A percentile compares a stretch with the other conserved stretches of the same genome.
Conservation (phyloP, 2,888 invertebrate species). For the Andrena hattorfiana region DNA sequence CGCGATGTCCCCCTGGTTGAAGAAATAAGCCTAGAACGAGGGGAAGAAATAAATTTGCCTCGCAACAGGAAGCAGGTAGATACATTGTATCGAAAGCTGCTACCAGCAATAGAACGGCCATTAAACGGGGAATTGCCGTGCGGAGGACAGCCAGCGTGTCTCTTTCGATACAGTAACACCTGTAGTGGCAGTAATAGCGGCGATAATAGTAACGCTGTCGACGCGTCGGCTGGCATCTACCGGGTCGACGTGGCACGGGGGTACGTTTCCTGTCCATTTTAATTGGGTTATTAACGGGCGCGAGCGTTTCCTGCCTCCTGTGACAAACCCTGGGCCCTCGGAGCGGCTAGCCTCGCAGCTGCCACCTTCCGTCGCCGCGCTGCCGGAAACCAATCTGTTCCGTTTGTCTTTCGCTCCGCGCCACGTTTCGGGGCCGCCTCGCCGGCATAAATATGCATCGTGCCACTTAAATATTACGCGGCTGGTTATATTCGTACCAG, state of each 20-base stretch:
- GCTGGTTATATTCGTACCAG: slow-evolving; percentile 22
- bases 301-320: slow-evolving; percentile 79
- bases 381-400: slow-evolving; percentile 81
- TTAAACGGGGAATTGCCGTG: slow-evolving; percentile 11
- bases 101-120: not conserved
- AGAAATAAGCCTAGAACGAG: not conserved
- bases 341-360: slow-evolving; percentile 71
- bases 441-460: slow-evolving; percentile 74
- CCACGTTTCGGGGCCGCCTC: slow-evolving; percentile 32
- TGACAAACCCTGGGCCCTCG: slow-evolving; percentile 71
- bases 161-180: slow-evolving; percentile 49
- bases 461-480: slow-evolving; percentile 64
- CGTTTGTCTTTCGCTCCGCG: slow-evolving; percentile 73
- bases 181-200: slow-evolving; percentile 54
- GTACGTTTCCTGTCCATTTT: slow-evolving; percentile 77
- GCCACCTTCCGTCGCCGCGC: slow-evolving; percentile 68
- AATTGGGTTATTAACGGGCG: slow-evolving; percentile 79
- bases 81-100: not conserved
- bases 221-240: slow-evolving; percentile 49
- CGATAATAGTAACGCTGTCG: slow-evolving; percentile 57
- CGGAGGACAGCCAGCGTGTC: slow-evolving; percentile 5
- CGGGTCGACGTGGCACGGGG: slow-evolving; percentile 50
- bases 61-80: not conserved
- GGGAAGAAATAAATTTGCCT: not conserved
- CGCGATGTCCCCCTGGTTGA: too few species aligned